Conservation (phyloP, 2,888 invertebrate genomes). For the Cataglyphis albicans region DNA sequence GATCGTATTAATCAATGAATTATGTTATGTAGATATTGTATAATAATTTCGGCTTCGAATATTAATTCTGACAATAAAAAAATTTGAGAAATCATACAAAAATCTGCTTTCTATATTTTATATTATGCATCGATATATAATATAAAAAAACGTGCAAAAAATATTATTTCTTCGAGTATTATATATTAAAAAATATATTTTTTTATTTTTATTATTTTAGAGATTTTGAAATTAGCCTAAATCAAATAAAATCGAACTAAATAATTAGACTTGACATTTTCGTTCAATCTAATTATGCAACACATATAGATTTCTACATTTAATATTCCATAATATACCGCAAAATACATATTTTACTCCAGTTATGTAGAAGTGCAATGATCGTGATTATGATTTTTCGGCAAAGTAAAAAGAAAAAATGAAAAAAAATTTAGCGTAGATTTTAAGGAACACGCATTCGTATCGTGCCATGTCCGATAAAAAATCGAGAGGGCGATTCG, state of each 20-base stretch:
- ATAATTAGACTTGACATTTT: conserved; percentile 3
- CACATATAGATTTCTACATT: neutral
- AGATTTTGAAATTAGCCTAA: neutral
- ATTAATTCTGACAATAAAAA: neutral
- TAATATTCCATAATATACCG: neutral
- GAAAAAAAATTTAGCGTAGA: neutral
- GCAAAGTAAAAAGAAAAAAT: neutral
- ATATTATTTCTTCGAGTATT: neutral
- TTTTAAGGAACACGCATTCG: conserved; percentile 23
- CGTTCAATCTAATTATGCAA: neutral
- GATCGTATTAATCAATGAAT: neutral
- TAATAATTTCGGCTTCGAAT: neutral
- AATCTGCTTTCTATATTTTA: neutral
- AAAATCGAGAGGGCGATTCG: conserved; percentile 38
- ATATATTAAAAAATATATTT: neutral
- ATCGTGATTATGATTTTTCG: neutral
- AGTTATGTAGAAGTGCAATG: neutral
- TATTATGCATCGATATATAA: neutral
- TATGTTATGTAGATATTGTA: neutral
- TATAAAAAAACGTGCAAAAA: neutral
- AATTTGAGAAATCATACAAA: neutral
- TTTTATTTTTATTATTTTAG: neutral
- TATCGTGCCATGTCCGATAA: neutral
- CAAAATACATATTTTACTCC: neutral
- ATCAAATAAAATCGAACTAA: neutral